Conservation (phyloP, 2,797 vertebrate genomes). For the Schizothorax lantsangensis region DNA sequence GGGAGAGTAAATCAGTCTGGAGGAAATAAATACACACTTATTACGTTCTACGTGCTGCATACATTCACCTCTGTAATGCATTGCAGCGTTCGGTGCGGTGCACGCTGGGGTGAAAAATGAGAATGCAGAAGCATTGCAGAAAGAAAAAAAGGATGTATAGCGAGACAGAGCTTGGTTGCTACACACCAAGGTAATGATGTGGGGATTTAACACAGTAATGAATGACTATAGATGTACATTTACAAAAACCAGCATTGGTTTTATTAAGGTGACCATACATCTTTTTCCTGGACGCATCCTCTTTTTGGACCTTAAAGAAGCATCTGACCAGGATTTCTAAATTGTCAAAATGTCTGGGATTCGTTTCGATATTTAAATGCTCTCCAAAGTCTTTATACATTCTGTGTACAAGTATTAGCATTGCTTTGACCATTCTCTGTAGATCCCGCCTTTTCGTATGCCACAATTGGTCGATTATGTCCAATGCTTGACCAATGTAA, state of each 20-base stretch:
- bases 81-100: slow-evolving; percentile 73
- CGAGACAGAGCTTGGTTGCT: slow-evolving; percentile 1
- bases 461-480: neutral
- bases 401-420: neutral
- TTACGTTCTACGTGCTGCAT: slow-evolving; percentile 77
- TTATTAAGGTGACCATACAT: neutral
- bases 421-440: neutral
- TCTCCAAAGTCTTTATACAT: neutral
- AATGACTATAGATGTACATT: neutral
- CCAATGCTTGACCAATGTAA: neutral
- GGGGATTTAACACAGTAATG: neutral
- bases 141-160: slow-evolving; percentile 65
- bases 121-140: slow-evolving; percentile 66
- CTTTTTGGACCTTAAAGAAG: neutral
- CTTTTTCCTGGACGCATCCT: neutral
- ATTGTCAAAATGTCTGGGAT: neutral
- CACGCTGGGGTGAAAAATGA: slow-evolving; percentile 80
- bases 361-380: neutral
- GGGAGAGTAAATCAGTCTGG: slow-evolving; percentile 76
- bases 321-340: neutral
- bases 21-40: slow-evolving; percentile 82
- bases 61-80: slow-evolving; percentile 79
- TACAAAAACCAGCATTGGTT: neutral
- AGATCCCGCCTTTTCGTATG: neutral
- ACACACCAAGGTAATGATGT: neutral